These are phyloP conservation scores for Drosophila affinis DNA, from an alignment of 2,888 invertebrate species.

Conservation along the genomic window DNA sequence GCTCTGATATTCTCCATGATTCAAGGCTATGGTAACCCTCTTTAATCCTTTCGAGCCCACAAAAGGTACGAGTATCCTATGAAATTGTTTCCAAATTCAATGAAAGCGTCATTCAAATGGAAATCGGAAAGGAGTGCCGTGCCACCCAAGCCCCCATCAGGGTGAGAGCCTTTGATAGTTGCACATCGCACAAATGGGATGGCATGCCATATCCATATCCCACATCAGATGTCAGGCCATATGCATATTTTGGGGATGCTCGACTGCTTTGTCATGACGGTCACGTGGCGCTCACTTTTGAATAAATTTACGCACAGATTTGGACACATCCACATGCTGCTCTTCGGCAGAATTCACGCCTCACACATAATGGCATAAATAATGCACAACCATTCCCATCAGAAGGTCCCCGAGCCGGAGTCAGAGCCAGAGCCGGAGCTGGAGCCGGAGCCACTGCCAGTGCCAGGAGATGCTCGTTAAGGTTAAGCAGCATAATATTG, in stretches of 20 bases:
- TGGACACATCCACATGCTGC: conserved; percentile 2
- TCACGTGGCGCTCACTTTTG: conserved; percentile 37
- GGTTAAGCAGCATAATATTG: conserved; percentile 59
- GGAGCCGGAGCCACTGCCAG: conserved; percentile 8
- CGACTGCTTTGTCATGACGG: conserved; percentile 41
- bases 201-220: conserved; percentile 4
- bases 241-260: conserved; percentile 20
- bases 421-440: conserved; percentile 1
- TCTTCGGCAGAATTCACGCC: conserved; percentile 12
- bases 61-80: neutral
- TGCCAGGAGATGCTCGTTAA: conserved; percentile 31
- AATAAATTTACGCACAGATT: conserved; percentile 42
- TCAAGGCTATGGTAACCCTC: neutral
- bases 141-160: neutral
- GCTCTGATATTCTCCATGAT: conserved; percentile 18
- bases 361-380: conserved; percentile 34
- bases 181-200: conserved; percentile 9
- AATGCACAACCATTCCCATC: conserved; percentile 23
- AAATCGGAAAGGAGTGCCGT: neutral
- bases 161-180: neutral
- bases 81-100: neutral
- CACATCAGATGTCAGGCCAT: conserved; percentile 31
- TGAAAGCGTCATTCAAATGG: neutral
- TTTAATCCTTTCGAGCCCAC: neutral
- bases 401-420: conserved; percentile 5